Base-by-base conservation (phyloP, 2,113 vertebrate species). In the Oceanites oceanicus region DNA sequence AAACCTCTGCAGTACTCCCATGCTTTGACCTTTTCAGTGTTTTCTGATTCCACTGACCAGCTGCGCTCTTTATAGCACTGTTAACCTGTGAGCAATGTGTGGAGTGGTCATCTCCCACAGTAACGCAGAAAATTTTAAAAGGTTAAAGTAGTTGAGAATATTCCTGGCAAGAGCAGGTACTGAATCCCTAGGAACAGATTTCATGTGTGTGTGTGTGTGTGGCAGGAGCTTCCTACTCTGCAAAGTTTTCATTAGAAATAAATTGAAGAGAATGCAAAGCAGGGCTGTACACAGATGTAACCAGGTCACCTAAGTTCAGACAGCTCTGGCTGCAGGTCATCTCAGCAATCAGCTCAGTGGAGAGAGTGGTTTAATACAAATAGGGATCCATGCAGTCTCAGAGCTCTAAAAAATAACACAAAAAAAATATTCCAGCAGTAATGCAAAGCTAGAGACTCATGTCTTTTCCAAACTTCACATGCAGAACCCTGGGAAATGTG, bases 21-120 rank as follows among this genome's bases (percentile, higher is more conserved):
- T 56, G 58, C 83, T 96, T 85, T 96, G 94, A 98, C 96, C 94
- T 97, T 97, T 97, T 81, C 94, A 73, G 83, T 88, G 84, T 74
- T 97, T 91, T 90, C 85, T 15, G 25, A 90, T 89, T 96, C 86
- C 32, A 45, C 88, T 95, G 96, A 73, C 94, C 96, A 97, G 94
- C 96, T 76, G 75, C 5, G 47, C 74, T 84, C 92, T 94, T 97
- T 86, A 94, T 44, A 90, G 77, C 77, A 20, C 52, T 71, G 91
- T 97, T 98, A 97, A 97, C 95, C 95, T 95, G 96, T 84, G 45
- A 94, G 90, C 80, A 84, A 56, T 8, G 50, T 34, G 91, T 88
- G 71, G 86, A 95, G 67, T 91, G 92, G 92, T 85, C 91, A 74
- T 79, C 77, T 92, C 89, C 94, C 89, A 71, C 47, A 78, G 95